A percentile compares a stretch with the other conserved stretches of the same genome.
Conservation (phyloP, 2,888 invertebrate species). For the Parnassius mnemosyne region DNA sequence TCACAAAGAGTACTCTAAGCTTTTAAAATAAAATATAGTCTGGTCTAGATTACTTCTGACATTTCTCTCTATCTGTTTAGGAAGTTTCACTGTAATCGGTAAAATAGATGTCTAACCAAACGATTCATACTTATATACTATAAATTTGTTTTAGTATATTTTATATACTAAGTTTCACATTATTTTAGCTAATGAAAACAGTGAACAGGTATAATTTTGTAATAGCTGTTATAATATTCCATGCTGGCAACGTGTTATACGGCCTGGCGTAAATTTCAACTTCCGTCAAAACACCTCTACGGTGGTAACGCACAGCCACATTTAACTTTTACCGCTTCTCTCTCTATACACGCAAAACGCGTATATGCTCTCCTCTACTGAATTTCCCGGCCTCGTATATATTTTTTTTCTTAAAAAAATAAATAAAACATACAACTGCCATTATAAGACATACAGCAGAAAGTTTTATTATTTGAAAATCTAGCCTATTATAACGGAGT, state of each 20-base stretch:
- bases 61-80: no score
- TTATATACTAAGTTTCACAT: no score
- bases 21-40: no score
- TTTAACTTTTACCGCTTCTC: constrained; percentile 38
- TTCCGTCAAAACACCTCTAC: constrained; percentile 37
- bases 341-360: constrained; percentile 39
- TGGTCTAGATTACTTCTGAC: no score
- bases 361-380: constrained; percentile 39
- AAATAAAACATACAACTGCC: background rate
- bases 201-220: constrained; percentile 11
- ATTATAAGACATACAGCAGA: background rate
- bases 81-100: no score
- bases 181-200: constrained; percentile 1
- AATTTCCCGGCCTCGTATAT: constrained; percentile 8
- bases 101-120: no score
- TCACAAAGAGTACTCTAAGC: no score
- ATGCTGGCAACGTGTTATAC: constrained; percentile 34
- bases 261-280: constrained; percentile 39
- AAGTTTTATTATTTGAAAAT: no score
- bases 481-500: no score
- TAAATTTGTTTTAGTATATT: no score
- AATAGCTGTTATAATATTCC: constrained; percentile 42
- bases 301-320: constrained; percentile 35
- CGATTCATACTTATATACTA: no score
- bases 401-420: no score